Evolutionary conservation across 2,888 invertebrate genomes (phyloP).

Genomic region (Nephrotoma guestfalica): DNA sequence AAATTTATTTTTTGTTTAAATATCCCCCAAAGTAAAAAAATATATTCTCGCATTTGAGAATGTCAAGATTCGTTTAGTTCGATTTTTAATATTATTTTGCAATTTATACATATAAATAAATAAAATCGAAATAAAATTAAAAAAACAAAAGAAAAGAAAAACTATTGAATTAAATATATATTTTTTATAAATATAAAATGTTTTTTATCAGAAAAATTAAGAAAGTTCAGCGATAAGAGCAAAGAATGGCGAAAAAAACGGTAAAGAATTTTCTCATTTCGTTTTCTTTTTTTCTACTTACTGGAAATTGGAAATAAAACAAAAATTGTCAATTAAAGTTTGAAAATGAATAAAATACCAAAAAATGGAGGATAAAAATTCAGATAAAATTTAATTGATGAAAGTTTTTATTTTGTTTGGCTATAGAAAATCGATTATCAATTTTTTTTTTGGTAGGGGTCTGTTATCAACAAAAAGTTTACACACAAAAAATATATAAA

Average conservation of each 20-base stretch:
- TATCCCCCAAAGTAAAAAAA: too few species aligned
- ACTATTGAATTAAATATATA: not conserved
- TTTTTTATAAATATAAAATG: not conserved
- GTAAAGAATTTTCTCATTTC: slow-evolving; percentile 1
- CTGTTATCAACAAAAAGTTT: not conserved
- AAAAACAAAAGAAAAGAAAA: not conserved
- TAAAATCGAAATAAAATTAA: not conserved
- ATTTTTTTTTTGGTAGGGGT: not conserved
- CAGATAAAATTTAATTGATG: not conserved
- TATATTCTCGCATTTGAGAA: too few species aligned
- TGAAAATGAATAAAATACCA: not conserved
- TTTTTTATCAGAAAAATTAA: not conserved
- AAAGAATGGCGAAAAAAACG: not conserved
- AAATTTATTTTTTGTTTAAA: too few species aligned
- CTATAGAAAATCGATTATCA: not conserved
- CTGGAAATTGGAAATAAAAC: not conserved
- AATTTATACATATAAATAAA: not conserved
- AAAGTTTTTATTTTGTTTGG: not conserved
- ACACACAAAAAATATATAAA: not conserved
- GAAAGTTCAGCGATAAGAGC: not conserved
- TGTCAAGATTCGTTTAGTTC: not conserved
- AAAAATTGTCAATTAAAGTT: not conserved
- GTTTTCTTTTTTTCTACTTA: not conserved
- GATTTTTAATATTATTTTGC: not conserved
- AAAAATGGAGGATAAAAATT: not conserved